Evolutionary conservation across 2,113 vertebrate genomes (phyloP).

Genomic region (Pipa parva): DNA sequence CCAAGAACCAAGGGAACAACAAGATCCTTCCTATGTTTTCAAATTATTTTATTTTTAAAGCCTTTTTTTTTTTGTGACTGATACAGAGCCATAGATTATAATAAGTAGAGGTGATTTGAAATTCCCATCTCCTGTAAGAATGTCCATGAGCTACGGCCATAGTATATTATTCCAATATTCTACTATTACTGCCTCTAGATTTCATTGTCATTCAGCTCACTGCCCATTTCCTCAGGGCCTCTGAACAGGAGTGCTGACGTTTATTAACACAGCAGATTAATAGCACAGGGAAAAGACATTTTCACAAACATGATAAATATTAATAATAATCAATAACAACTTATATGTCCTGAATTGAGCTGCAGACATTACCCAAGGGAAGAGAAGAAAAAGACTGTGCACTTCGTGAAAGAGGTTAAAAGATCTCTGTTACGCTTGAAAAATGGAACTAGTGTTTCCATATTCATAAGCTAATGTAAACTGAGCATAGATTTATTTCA

Average conservation of each 20-base stretch:
- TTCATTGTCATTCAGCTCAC: slow-evolving; percentile 75
- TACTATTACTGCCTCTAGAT: no score
- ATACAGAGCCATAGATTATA: no score
- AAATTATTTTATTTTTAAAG: no score
- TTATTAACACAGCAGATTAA: slow-evolving; percentile 85
- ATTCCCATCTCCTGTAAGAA: slow-evolving; percentile 35
- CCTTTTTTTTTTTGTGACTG: no score
- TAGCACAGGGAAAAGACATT: slow-evolving; percentile 72
- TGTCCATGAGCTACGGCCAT: slow-evolving; percentile 47
- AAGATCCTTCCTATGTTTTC: no score
- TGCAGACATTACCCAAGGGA: slow-evolving; percentile 66
- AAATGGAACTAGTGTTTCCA: slow-evolving; percentile 2
- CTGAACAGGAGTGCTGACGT: slow-evolving; percentile 57
- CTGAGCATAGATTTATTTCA: background rate
- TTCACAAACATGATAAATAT: slow-evolving; percentile 84
- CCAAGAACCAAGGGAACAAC: no score
- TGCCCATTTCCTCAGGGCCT: slow-evolving; percentile 58
- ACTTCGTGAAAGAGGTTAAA: slow-evolving; percentile 5
- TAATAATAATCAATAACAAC: slow-evolving; percentile 88
- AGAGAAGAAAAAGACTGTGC: background rate
- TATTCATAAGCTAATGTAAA: background rate
- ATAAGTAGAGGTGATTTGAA: slow-evolving; percentile 40
- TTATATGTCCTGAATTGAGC: slow-evolving; percentile 72
- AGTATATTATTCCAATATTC: slow-evolving; percentile 36
- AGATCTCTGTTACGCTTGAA: background rate